These are phyloP conservation scores for Rhyacophila evoluta DNA, from an alignment of 2,888 invertebrate species.

Conservation along the genomic window DNA sequence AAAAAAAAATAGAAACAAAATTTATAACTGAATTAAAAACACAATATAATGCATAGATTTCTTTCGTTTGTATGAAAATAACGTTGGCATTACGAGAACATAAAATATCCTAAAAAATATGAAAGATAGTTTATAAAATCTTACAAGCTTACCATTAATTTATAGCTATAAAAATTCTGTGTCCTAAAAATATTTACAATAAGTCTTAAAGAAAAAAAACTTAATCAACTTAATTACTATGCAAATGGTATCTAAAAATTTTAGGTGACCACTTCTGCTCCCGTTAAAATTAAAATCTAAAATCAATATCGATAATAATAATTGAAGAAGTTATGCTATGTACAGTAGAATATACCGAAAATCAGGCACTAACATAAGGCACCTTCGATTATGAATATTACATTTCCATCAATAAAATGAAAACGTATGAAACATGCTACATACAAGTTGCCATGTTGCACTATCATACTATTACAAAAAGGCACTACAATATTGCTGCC, in stretches of 20 bases:
- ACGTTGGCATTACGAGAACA: no score
- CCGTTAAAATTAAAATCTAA: background rate
- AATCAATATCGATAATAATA: constrained; percentile 2
- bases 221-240: background rate
- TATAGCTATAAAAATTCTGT: background rate
- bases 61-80: no score
- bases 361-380: constrained; percentile 49
- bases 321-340: constrained; percentile 14
- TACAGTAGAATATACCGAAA: constrained; percentile 27
- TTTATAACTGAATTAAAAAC: no score
- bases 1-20: no score
- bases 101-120: no score
- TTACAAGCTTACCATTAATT: background rate
- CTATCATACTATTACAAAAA: constrained; percentile 36
- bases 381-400: constrained; percentile 27
- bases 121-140: no score
- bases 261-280: background rate
- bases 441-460: constrained; percentile 47
- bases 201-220: background rate
- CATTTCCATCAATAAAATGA: constrained; percentile 44
- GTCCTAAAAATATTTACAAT: constrained; percentile 7
- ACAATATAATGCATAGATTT: no score
- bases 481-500: constrained; percentile 41
- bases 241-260: background rate
- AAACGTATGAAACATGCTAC: constrained; percentile 36